These are phyloP conservation scores for Monochamus alternatus DNA, from an alignment of 2,888 invertebrate genomes.

Conservation along the genomic window DNA sequence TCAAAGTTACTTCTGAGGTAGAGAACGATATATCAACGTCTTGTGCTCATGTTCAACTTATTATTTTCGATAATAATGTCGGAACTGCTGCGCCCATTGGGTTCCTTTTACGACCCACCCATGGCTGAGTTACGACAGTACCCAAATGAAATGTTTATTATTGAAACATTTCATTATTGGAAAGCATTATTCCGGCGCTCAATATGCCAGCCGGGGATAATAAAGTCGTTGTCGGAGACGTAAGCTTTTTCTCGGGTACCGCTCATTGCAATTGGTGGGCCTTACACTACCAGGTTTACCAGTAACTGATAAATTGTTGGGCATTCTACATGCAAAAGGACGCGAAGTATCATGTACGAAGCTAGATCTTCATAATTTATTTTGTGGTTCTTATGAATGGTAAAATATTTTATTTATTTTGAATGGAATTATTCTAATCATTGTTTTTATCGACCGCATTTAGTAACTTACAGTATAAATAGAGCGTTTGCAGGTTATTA, in stretches of 20 bases:
- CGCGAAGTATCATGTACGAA: no score
- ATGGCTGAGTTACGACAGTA: constrained; percentile 7
- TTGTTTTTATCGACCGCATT: no score
- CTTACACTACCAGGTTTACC: constrained; percentile 50
- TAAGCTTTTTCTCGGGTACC: constrained; percentile 43
- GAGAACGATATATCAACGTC: no score
- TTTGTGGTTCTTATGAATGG: no score
- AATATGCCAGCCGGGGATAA: constrained; percentile 33
- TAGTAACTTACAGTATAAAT: no score
- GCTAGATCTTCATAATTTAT: no score
- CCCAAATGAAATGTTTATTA: constrained; percentile 33
- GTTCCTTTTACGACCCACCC: not conserved
- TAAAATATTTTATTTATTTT: no score
- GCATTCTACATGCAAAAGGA: no score
- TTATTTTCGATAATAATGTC: not conserved
- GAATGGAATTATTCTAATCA: no score
- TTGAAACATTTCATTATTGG: constrained; percentile 33
- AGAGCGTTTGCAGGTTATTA: no score
- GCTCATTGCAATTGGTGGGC: constrained; percentile 47
- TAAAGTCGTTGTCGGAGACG: constrained; percentile 49
- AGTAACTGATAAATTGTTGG: no score
- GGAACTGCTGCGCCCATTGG: not conserved
- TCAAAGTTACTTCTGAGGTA: no score
- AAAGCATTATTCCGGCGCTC: constrained; percentile 6
- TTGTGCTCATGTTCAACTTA: not conserved